phyloP scores from a whole-genome alignment of 2,888 invertebrate species.

The Lasioglossum pauxillum region DNA sequence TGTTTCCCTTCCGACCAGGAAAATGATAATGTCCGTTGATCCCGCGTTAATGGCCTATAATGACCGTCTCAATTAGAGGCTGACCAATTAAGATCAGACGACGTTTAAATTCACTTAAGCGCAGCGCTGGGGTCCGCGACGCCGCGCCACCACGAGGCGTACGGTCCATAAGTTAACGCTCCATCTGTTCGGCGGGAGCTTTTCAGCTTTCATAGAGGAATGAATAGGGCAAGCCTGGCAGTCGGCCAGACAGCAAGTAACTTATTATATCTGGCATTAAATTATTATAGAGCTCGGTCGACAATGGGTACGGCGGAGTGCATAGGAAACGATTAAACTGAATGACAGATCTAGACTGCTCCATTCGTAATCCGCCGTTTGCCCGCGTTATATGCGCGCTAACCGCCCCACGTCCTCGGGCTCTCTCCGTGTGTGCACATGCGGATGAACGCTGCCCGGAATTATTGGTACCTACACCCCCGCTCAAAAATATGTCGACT shows the following conservation, averaged over 20 bases:
- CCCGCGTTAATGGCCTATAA: slow-evolving; percentile 68
- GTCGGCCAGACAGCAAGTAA: slow-evolving; percentile 83
- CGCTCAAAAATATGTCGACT: neutral
- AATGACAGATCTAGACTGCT: slow-evolving; percentile 79
- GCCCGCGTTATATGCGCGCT: slow-evolving; percentile 49
- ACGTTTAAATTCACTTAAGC: slow-evolving; percentile 74
- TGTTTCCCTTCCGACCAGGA: slow-evolving; percentile 28
- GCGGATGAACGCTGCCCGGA: slow-evolving; percentile 9
- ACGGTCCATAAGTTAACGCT: slow-evolving; percentile 80
- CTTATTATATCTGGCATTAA: slow-evolving; percentile 85
- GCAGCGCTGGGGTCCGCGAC: slow-evolving; percentile 26
- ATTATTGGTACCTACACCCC: slow-evolving; percentile 10
- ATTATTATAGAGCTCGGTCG: slow-evolving; percentile 83
- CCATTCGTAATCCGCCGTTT: slow-evolving; percentile 65
- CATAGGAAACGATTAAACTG: slow-evolving; percentile 84
- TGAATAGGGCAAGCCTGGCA: slow-evolving; percentile 83
- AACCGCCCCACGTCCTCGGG: slow-evolving; percentile 22
- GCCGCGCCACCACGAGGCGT: slow-evolving; percentile 69
- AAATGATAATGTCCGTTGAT: slow-evolving; percentile 53
- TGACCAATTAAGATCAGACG: slow-evolving; percentile 80
- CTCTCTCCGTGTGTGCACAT: slow-evolving; percentile 13
- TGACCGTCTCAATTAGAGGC: slow-evolving; percentile 79
- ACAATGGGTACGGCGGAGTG: slow-evolving; percentile 83
- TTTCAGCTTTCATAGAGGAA: slow-evolving; percentile 82
- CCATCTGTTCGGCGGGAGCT: slow-evolving; percentile 76